phyloP scores from a whole-genome alignment of 2,797 vertebrate species.

The Ficedula albicollis region DNA sequence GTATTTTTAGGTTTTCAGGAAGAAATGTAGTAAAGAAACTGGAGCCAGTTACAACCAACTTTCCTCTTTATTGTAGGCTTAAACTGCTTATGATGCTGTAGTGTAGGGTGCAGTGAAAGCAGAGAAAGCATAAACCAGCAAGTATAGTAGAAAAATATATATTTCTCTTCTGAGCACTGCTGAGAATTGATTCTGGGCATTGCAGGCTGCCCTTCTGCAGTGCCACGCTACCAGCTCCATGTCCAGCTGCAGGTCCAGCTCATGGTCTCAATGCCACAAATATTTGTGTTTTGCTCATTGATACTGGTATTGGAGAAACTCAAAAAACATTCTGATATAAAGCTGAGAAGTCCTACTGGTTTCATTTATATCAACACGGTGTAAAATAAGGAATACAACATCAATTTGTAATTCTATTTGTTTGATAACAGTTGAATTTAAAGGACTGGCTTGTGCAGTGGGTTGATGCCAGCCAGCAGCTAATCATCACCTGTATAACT shows the following conservation, averaged over 20 bases:
- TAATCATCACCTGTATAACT: not conserved
- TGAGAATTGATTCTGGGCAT: not conserved
- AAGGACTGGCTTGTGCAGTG: not conserved
- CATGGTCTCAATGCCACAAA: not conserved
- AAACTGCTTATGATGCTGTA: not conserved
- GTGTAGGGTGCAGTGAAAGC: not conserved
- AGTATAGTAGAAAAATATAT: not conserved
- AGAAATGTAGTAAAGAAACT: not conserved
- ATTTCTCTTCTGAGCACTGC: not conserved
- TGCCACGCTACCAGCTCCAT: not conserved
- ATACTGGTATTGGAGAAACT: not conserved
- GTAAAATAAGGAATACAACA: not conserved
- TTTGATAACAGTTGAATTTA: not conserved
- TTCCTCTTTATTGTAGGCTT: not conserved
- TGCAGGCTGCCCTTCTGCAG: not conserved
- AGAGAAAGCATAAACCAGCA: not conserved
- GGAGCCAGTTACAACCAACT: not conserved
- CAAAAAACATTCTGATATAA: not conserved
- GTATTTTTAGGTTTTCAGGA: not conserved
- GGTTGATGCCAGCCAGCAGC: not conserved
- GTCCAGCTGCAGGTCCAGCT: not conserved
- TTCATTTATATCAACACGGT: accelerated
- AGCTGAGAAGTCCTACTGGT: not conserved
- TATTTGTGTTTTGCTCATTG: not conserved
- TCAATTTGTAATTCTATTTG: not conserved